Evolutionary conservation across 2,113 vertebrate species (phyloP).

Genomic region (Ascaphus truei): DNA sequence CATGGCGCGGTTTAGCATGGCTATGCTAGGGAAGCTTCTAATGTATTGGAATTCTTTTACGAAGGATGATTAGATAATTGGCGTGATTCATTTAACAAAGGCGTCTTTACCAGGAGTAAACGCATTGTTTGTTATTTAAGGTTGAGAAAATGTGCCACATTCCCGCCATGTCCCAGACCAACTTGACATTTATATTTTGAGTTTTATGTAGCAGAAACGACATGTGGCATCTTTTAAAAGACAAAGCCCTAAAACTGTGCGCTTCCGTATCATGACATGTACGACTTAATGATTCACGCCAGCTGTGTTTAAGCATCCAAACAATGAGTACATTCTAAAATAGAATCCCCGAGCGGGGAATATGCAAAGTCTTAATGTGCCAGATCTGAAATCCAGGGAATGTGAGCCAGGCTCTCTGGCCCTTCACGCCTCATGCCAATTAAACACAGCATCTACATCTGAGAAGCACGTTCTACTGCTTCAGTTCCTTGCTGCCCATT

Average conservation of each 20-base stretch:
- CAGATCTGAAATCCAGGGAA: slow-evolving; percentile 56
- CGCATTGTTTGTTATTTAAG: not conserved
- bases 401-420: slow-evolving; percentile 50
- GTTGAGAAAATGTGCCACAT: not conserved
- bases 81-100: not conserved
- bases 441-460: slow-evolving; percentile 58
- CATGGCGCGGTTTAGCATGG: slow-evolving; percentile 1
- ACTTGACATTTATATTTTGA: not conserved
- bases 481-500: not conserved
- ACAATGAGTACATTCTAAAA: slow-evolving; percentile 59
- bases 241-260: slow-evolving; percentile 30
- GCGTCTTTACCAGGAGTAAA: not conserved
- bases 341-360: slow-evolving; percentile 54
- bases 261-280: slow-evolving; percentile 45
- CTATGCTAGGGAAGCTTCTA: slow-evolving; percentile 6
- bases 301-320: slow-evolving; percentile 62
- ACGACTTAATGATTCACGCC: slow-evolving; percentile 54
- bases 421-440: slow-evolving; percentile 70
- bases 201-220: not conserved
- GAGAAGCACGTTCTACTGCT: slow-evolving; percentile 38
- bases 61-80: slow-evolving; percentile 9
- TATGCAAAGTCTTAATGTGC: slow-evolving; percentile 52
- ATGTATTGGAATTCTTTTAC: not conserved
- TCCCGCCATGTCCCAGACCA: not conserved
- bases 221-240: not conserved